Evolutionary conservation across 2,113 vertebrate species (phyloP), one percentile per base, ranked within the genome.

Genomic region (Melanocharis versteri): DNA sequence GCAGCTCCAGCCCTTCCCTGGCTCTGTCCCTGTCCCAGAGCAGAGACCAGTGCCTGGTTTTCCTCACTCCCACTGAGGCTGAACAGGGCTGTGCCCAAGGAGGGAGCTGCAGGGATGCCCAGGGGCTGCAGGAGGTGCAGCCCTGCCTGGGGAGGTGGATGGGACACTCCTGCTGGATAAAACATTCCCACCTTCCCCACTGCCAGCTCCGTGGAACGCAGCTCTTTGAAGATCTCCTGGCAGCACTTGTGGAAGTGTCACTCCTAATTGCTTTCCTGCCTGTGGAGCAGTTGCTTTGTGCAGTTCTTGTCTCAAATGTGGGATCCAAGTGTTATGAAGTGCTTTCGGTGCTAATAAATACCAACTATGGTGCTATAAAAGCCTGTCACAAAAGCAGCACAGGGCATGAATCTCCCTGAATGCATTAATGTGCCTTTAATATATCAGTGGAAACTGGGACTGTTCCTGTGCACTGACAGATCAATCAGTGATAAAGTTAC

Each of bases 331-430:
- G 71, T 62, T 88, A 45, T 15, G 50, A 90, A 94, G 79, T 47
- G 85, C 50, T 95, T 75, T 78, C 44, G 21, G 27, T 56, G 86
- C 80, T 81, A 75, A 90, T 83, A 93, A 96, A 96, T 57, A 47
- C 58, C 75, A 81, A 27, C 39, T 26, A 4, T 0, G 4, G 56
- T 51, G 68, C 83, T 71, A 39, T 19, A 58, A 83, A 48, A 71
- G 40, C 69, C 37, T 89, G 77, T 64, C 93, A 94, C 35, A 78
- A 53, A 90, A 50, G 56, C 76, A 78, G 85, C 76, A 58, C 4
- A 35, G 81, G 87, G 69, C 87, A 91, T 47, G 77, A 89, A 94
- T 91, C 73, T 93, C 77, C 35, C 65, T 60, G 89, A 87, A 66
- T 75, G 76, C 66, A 71, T 87, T 62, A 35, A 39, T 11, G 30